Evolutionary conservation across 2,113 vertebrate species (phyloP).

Genomic region (Bothrops jararaca): DNA sequence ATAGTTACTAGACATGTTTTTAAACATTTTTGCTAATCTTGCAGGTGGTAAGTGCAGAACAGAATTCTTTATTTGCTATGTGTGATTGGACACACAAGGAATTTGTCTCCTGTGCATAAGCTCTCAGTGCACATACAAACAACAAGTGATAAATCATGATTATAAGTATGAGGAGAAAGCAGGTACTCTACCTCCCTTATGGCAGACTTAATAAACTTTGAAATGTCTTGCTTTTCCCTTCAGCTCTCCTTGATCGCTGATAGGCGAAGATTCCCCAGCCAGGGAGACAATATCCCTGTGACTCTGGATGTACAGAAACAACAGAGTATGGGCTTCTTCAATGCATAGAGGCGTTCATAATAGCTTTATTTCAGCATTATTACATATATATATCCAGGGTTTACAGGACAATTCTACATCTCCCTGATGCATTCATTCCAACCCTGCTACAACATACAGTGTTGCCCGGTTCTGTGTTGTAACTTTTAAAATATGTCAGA

Average conservation of each 20-base stretch:
- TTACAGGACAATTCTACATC: not conserved
- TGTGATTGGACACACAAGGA: not conserved
- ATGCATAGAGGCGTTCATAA: not conserved
- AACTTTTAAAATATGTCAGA: not conserved
- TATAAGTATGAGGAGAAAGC: not conserved
- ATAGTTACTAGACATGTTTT: too few relatives aligned
- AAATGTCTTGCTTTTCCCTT: not conserved
- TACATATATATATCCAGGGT: not conserved
- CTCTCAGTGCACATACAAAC: not conserved
- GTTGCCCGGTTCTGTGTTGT: not conserved
- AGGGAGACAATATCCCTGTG: not conserved
- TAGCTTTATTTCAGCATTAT: not conserved
- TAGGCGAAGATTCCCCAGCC: not conserved
- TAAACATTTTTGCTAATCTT: too few relatives aligned
- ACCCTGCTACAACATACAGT: not conserved
- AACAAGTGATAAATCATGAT: not conserved
- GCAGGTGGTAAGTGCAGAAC: too few relatives aligned
- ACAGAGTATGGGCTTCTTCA: not conserved
- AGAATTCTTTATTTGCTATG: too few relatives aligned
- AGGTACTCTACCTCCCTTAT: too few relatives aligned
- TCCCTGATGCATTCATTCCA: not conserved
- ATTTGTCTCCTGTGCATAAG: not conserved
- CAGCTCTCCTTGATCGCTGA: not conserved
- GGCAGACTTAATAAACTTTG: not conserved
- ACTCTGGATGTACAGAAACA: not conserved